These are phyloP conservation scores for Neotragus moschatus DNA, from an alignment of 2,113 vertebrate genomes.

Conservation along the genomic window DNA sequence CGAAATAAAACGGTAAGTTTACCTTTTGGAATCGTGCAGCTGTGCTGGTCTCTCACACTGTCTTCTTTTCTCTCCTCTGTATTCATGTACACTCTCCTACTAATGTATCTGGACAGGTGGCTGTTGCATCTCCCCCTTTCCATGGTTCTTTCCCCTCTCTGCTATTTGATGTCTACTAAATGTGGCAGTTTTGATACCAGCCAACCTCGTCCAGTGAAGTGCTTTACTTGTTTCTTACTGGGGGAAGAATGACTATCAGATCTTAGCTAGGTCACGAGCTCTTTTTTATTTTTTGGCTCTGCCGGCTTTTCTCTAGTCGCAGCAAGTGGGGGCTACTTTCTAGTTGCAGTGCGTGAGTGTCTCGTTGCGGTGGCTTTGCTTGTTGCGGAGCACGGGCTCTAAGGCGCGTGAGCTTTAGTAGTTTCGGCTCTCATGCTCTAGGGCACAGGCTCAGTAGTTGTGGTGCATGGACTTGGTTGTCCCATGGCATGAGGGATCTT, in stretches of 20 bases:
- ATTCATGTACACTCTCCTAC: neutral
- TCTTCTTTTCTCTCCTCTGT: neutral
- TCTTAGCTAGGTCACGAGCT: neutral
- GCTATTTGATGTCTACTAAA: neutral
- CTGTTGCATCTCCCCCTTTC: neutral
- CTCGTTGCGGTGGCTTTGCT: neutral
- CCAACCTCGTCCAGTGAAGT: neutral
- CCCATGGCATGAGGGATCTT: neutral
- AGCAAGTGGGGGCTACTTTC: neutral
- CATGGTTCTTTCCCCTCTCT: neutral
- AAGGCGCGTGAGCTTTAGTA: neutral
- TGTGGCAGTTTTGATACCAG: neutral
- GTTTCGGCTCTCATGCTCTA: neutral
- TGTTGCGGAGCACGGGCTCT: neutral
- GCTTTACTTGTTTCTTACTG: neutral
- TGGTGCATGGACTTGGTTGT: neutral
- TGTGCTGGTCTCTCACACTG: neutral
- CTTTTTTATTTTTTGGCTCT: neutral
- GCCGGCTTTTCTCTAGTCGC: neutral
- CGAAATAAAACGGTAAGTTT: slow-evolving; percentile 92
- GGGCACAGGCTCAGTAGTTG: neutral
- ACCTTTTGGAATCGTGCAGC: neutral
- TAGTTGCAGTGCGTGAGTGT: neutral
- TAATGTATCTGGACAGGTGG: neutral
- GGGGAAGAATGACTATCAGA: neutral